phyloP scores from a whole-genome alignment of 1,140 invertebrate genomes.

The Trichonephila inaurata region DNA sequence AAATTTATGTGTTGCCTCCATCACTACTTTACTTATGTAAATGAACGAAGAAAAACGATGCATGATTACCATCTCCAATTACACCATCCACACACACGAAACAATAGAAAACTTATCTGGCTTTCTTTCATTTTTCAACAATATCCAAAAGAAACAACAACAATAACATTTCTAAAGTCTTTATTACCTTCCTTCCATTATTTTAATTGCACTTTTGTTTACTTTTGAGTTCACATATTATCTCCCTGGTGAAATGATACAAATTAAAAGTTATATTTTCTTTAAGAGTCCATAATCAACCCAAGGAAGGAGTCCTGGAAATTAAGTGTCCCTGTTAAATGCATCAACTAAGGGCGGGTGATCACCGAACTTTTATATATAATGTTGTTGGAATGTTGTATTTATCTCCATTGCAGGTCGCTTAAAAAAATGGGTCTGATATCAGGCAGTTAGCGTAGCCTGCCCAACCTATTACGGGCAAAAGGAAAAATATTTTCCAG shows the following conservation, averaged over 20 bases:
- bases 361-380: conserved; percentile 42
- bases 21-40: no score
- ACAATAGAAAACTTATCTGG: no score
- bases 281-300: background rate
- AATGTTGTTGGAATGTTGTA: conserved; percentile 45
- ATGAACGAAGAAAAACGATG: no score
- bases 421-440: conserved; percentile 65
- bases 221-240: background rate
- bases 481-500: conserved; percentile 65
- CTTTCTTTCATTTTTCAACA: no score
- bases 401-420: conserved; percentile 48
- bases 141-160: no score
- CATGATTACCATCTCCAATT: no score
- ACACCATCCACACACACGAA: no score
- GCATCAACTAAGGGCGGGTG: background rate
- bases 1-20: no score
- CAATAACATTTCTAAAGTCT: no score
- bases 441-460: conserved; percentile 56
- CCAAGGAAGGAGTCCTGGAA: background rate
- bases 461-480: conserved; percentile 63
- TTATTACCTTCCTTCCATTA: no score
- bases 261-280: background rate
- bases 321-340: conserved; percentile 22
- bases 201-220: no score
- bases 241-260: background rate